Conservation (phyloP, 2,888 invertebrate species). For the Euplagia quadripunctaria region DNA sequence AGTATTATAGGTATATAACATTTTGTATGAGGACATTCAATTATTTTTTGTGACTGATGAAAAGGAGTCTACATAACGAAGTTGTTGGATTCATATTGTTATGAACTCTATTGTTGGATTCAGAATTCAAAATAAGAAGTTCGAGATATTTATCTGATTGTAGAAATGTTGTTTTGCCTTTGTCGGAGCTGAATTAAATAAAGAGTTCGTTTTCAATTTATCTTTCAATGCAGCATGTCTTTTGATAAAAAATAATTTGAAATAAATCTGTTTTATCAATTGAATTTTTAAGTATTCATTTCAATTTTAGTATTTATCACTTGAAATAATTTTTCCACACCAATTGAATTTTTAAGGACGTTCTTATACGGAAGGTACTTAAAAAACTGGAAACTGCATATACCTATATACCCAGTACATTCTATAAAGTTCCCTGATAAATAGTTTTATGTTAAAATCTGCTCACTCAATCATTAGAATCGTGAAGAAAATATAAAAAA, state of each 20-base stretch:
- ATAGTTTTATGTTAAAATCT: too few species aligned
- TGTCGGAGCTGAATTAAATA: not conserved
- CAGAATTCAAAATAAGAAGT: not conserved
- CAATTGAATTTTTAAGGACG: not conserved
- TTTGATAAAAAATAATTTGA: not conserved
- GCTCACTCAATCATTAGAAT: too few species aligned
- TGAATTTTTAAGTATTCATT: too few species aligned
- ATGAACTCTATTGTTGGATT: not conserved
- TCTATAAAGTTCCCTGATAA: too few species aligned
- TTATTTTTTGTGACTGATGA: not conserved
- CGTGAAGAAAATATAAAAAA: too few species aligned
- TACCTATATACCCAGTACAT: too few species aligned
- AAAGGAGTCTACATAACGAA: not conserved
- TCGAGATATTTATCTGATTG: not conserved
- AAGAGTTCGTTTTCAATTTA: not conserved
- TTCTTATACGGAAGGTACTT: too few species aligned
- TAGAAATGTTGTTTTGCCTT: not conserved
- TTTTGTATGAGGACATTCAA: too few species aligned
- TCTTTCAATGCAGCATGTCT: not conserved
- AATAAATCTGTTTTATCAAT: not conserved
- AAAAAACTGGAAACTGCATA: too few species aligned
- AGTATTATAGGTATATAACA: too few species aligned
- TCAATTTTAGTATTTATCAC: too few species aligned
- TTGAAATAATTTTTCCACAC: not conserved
- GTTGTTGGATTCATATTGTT: not conserved